Evolutionary conservation across 1,140 invertebrate genomes (phyloP).

Genomic region (Sinella curviseta): DNA sequence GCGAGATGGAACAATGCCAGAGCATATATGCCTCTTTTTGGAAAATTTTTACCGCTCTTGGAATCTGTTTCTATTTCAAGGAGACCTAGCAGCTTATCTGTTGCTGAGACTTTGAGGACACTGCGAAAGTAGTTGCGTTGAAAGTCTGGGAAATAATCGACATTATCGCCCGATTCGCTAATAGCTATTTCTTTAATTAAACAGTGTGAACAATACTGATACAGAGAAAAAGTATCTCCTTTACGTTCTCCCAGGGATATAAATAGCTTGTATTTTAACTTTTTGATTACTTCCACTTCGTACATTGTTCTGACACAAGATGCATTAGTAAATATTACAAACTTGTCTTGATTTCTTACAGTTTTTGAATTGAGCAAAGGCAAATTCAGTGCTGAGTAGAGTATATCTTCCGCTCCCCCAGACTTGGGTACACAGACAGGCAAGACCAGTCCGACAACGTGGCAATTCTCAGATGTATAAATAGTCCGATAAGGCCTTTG

Average conservation of each 20-base stretch:
- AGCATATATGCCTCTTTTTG: neutral
- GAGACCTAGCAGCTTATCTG: neutral
- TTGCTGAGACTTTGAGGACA: neutral
- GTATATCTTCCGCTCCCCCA: neutral
- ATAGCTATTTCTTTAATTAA: neutral
- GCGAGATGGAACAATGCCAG: neutral
- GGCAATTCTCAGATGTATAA: neutral
- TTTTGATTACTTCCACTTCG: neutral
- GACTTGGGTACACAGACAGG: neutral
- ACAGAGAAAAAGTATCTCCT: neutral
- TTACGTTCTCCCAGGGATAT: neutral
- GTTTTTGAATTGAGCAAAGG: neutral
- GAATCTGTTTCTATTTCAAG: constrained; percentile 5
- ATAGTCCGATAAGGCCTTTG: neutral
- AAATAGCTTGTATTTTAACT: neutral
- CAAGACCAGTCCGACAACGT: neutral
- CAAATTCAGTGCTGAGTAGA: neutral
- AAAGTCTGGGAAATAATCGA: neutral
- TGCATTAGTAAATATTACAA: neutral
- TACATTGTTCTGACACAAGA: neutral
- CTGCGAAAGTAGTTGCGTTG: neutral
- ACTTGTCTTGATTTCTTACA: neutral
- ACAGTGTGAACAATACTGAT: neutral
- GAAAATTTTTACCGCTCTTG: neutral
- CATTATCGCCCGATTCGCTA: neutral